Conservation (phyloP, 2,888 invertebrate genomes). For the Troides oblongomaculatus region DNA sequence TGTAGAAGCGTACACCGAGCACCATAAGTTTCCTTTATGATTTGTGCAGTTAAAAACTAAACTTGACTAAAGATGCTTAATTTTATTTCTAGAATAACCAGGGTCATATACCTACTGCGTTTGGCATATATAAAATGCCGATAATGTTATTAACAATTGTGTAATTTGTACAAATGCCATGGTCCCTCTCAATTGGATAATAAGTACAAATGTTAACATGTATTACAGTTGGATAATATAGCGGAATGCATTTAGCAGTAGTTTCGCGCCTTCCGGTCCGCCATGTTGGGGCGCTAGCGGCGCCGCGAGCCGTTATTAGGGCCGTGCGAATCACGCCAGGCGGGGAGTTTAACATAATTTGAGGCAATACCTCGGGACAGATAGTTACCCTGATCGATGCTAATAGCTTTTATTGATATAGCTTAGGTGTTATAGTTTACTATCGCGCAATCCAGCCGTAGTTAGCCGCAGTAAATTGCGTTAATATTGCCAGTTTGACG, state of each 20-base stretch:
- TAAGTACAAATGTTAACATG: constrained; percentile 16
- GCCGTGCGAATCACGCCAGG: constrained; percentile 41
- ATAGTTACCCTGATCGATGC: constrained; percentile 72
- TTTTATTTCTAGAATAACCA: no score
- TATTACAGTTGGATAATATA: constrained; percentile 26
- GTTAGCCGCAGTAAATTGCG: constrained; percentile 64
- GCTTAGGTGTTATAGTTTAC: constrained; percentile 64
- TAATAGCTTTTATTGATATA: constrained; percentile 78
- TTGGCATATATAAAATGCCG: constrained; percentile 6
- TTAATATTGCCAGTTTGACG: constrained; percentile 64
- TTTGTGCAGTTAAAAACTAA: no score
- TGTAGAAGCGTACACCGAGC: no score
- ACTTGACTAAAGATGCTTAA: no score
- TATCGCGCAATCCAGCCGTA: constrained; percentile 45
- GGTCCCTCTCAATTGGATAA: constrained; percentile 8
- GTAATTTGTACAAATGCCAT: constrained; percentile 6
- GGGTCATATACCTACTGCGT: not conserved
- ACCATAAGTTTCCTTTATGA: no score
- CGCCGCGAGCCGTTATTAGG: constrained; percentile 55
- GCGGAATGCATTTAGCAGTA: constrained; percentile 25
- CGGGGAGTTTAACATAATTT: constrained; percentile 68
- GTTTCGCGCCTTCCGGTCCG: constrained; percentile 32
- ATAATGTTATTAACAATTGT: constrained; percentile 2
- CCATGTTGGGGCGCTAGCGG: constrained; percentile 43
- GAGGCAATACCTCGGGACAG: constrained; percentile 61